These are phyloP conservation scores for Archegozetes longisetosus DNA, from an alignment of 1,140 invertebrate species.

Conservation along the genomic window DNA sequence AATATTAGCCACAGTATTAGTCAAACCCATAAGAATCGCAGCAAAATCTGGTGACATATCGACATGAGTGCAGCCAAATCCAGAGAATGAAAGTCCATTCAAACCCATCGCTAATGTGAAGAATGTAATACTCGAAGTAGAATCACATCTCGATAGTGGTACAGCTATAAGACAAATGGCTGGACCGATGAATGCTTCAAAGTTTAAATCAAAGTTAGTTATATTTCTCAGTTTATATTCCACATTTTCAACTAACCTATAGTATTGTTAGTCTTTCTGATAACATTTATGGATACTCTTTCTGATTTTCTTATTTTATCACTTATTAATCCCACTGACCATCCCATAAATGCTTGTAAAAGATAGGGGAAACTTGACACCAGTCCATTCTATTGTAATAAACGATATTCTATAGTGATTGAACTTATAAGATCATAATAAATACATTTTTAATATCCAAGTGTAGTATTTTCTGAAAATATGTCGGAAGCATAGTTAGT, in stretches of 20 bases:
- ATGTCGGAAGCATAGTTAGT: slow-evolving; percentile 80
- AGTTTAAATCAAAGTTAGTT: slow-evolving; percentile 2
- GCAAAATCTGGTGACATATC: slow-evolving; percentile 20
- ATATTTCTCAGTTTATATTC: not conserved
- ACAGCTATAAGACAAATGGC: slow-evolving; percentile 46
- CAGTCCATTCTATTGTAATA: slow-evolving; percentile 35
- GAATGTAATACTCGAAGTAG: not conserved
- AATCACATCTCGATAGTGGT: slow-evolving; percentile 48
- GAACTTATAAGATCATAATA: slow-evolving; percentile 15
- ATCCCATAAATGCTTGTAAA: slow-evolving; percentile 34
- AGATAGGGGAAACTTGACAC: slow-evolving; percentile 40
- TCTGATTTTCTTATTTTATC: slow-evolving; percentile 29
- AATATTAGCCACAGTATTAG: slow-evolving; percentile 25
- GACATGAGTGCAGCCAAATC: slow-evolving; percentile 17
- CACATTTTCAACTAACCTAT: slow-evolving; percentile 14
- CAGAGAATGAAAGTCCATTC: slow-evolving; percentile 16
- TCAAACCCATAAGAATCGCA: slow-evolving; percentile 26
- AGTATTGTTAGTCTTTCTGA: slow-evolving; percentile 20
- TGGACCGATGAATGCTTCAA: slow-evolving; percentile 39
- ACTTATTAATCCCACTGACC: slow-evolving; percentile 31
- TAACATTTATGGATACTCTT: slow-evolving; percentile 14
- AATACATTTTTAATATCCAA: slow-evolving; percentile 68
- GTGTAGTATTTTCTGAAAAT: slow-evolving; percentile 72
- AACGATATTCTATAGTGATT: slow-evolving; percentile 38
- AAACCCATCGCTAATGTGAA: slow-evolving; percentile 19